A percentile compares a stretch with the other conserved stretches of the same genome.
phyloP scores from a whole-genome alignment of 2,888 invertebrate species.

The Dryobotodes eremita region DNA sequence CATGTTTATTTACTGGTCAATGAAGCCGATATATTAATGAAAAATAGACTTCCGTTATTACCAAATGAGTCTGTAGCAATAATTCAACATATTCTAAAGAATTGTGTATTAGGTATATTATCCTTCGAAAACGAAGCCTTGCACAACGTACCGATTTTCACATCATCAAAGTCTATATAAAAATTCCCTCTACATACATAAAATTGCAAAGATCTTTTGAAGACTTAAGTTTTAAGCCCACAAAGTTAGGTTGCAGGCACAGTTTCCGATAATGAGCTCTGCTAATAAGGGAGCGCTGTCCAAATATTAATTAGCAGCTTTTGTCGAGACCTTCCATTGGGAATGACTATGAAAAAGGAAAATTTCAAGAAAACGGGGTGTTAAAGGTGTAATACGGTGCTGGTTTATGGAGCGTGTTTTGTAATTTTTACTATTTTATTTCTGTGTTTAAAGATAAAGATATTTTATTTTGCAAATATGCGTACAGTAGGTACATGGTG shows the following conservation, averaged over 20 bases:
- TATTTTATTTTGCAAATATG: no score
- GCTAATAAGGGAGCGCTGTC: slow-evolving; percentile 62
- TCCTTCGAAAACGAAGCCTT: background rate
- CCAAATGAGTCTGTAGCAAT: no score
- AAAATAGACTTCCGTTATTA: no score
- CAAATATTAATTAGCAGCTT: slow-evolving; percentile 74
- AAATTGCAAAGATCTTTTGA: slow-evolving; percentile 14
- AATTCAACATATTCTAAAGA: no score
- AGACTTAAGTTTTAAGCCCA: slow-evolving; percentile 38
- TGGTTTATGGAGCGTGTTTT: background rate
- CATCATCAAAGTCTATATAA: background rate
- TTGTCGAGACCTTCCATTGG: slow-evolving; percentile 46
- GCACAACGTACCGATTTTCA: background rate
- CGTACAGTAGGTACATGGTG: no score
- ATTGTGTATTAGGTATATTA: background rate
- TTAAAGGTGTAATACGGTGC: background rate
- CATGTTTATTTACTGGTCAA: no score
- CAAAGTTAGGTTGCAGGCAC: slow-evolving; percentile 39
- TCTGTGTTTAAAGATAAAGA: no score
- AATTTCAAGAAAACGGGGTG: background rate
- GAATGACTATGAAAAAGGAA: slow-evolving; percentile 6
- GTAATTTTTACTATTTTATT: no score
- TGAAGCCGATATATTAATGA: background rate
- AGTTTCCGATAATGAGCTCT: slow-evolving; percentile 51
- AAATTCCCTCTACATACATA: background rate